Evolutionary conservation across 2,797 vertebrate genomes (phyloP).

Genomic region (Poecilia wingei): DNA sequence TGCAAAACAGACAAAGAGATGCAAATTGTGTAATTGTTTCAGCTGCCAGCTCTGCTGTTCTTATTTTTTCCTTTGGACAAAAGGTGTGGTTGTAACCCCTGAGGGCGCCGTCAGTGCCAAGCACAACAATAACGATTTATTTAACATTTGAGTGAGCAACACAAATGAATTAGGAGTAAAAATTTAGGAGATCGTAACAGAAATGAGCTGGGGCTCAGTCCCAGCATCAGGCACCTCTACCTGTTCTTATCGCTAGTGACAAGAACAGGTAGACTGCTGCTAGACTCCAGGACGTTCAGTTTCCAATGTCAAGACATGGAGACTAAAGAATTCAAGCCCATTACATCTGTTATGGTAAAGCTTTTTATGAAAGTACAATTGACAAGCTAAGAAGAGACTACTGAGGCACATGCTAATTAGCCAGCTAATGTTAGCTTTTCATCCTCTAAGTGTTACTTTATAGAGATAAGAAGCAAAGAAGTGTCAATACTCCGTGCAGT

Average conservation of each 20-base stretch:
- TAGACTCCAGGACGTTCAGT: background rate
- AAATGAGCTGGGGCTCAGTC: background rate
- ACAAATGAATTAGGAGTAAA: background rate
- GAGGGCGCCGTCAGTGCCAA: background rate
- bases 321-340: background rate
- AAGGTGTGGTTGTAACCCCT: background rate
- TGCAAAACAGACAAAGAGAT: constrained; percentile 2
- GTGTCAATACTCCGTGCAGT: background rate
- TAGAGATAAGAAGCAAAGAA: background rate
- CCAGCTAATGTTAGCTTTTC: background rate
- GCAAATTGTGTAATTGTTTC: background rate
- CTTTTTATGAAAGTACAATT: background rate
- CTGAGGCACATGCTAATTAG: background rate
- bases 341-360: background rate
- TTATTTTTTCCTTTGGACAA: background rate
- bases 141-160: background rate
- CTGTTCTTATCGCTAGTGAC: too few species aligned
- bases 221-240: background rate
- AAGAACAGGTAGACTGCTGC: background rate
- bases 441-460: background rate
- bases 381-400: background rate
- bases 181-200: background rate
- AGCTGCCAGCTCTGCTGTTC: constrained; percentile 4
- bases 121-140: background rate
- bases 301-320: background rate